Evolutionary conservation across 2,113 vertebrate genomes (phyloP), one percentile per base, ranked within the genome.

Genomic region (Oceanites oceanicus): DNA sequence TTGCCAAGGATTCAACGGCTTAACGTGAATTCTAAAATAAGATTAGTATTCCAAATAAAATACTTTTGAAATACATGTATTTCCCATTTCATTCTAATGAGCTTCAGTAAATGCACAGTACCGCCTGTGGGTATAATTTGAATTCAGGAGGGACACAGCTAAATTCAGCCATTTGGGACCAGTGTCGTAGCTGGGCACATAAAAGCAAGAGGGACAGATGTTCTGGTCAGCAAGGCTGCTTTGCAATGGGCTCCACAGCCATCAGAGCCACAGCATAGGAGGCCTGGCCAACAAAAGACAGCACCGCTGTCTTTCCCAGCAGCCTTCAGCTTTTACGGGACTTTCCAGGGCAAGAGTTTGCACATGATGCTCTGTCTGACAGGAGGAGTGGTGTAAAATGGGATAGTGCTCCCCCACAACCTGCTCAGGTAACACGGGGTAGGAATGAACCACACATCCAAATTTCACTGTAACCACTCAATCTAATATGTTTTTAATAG

Each of bases 11-110:
- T 93, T 95, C 89, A 80, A 88, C 2, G 4, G 84, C 78, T 96
- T 95, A 91, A 93, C 19, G 10, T 74, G 91, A 95, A 94, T 97
- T 94, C 89, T 88, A 94, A 96, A 96, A 95, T 92, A 95, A 96
- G 91, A 96, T 92, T 80, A 95, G 77, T 47, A 94, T 92, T 97
- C 94, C 53, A 95, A 95, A 92, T 87, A 87, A 96, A 94, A 89
- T 75, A 91, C 74, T 88, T 89, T 63, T 58, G 77, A 96, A 95
- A 94, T 91, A 90, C 5, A 5, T 71, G 74, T 55, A 63, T 83
- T 95, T 88, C 91, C 74, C 63, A 67, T 88, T 79, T 96, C 74
- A 71, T 92, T 92, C 53, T 86, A 96, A 95, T 74, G 78, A 96
- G 78, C 38, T 63, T 44, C 91, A 79, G 62, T 36, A 76, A 90